Percentiles rank a stretch among this genome's conserved stretches.
phyloP scores from a whole-genome alignment of 2,113 vertebrate genomes.

The Oxyruncus cristatus region DNA sequence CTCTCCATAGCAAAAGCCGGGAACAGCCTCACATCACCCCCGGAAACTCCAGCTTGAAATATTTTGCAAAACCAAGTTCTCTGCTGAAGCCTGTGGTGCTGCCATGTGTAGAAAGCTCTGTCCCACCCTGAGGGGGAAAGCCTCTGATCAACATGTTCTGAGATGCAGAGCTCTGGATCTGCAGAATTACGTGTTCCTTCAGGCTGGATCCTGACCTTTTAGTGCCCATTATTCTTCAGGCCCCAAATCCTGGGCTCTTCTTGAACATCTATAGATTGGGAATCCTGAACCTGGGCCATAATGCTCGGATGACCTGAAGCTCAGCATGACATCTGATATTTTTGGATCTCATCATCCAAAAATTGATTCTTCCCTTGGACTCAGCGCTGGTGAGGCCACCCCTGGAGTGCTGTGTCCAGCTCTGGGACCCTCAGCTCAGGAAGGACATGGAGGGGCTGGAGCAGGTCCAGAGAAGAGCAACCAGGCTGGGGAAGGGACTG shows the following conservation, averaged over 20 bases:
- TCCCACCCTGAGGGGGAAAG: background rate
- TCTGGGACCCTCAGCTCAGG: too few species aligned
- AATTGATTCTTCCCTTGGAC: too few species aligned
- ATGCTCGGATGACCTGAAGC: background rate
- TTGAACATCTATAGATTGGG: background rate
- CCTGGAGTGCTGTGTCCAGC: too few species aligned
- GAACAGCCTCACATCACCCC: background rate
- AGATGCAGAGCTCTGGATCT: background rate
- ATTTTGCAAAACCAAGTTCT: background rate
- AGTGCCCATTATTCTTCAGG: background rate
- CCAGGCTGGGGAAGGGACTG: too few species aligned
- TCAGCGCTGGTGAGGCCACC: too few species aligned
- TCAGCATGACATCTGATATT: background rate
- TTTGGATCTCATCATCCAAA: background rate
- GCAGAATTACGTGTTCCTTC: background rate
- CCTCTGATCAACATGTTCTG: background rate
- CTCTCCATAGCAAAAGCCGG: background rate
- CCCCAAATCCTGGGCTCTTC: background rate
- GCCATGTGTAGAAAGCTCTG: background rate
- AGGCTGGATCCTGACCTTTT: background rate
- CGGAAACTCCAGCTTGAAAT: background rate
- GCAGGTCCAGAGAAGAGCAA: too few species aligned
- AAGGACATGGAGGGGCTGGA: too few species aligned
- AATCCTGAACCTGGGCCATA: background rate
- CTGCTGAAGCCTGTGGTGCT: background rate